Base-by-base conservation (phyloP, 2,113 vertebrate species). In the Phalacrocorax carbo region DNA sequence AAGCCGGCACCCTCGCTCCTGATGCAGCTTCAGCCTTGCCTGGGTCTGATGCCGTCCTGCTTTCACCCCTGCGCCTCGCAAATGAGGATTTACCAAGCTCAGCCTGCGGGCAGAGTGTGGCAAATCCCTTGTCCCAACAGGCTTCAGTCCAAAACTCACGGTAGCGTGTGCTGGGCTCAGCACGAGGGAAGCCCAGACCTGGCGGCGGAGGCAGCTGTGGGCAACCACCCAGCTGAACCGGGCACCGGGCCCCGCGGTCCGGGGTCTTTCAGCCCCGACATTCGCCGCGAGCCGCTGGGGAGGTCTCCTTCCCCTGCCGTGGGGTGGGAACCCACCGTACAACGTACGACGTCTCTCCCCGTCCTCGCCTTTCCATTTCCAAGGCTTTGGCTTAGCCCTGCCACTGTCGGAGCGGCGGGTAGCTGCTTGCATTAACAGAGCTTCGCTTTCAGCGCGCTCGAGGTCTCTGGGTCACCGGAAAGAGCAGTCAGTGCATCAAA, bases 191-290 rank as follows among this genome's bases (percentile, higher is more conserved):
- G 12, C 55, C 54, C 4, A 2, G 25, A 20, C 20, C 13, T 3
- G 9, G 25, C 1, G 2, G 12, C 5, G 52, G 26, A 51, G 46
- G 57, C 5, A 36, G 81, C 68, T 22, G 44, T 5, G 3, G 38
- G 29, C 4, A 1, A 34, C n/a, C 2, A 0, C 36, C 29, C 6
- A 0, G 11, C 73, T 13, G 0, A 60, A 42, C 32, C 1, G 3
- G 4, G 29, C 19, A 10, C 42, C 4, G 16, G 32, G 26, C 21
- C 19, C n/a, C 5, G 0, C 3, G 6, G 3, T 11, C 27, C 1
- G 5, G 55, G 27, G 9, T 38, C 48, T 79, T 32, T 32, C 55
- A 87, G 36, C 52, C 61, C 51, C 2, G 2, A 49, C 10, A 23
- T 20, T 46, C 2, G 1, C 82, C 21, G 49, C 3, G 4, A 48